Percentiles rank a stretch among this genome's conserved stretches.
These are phyloP conservation scores for Corythaixoides concolor DNA, from an alignment of 2,113 vertebrate genomes.

Conservation along the genomic window DNA sequence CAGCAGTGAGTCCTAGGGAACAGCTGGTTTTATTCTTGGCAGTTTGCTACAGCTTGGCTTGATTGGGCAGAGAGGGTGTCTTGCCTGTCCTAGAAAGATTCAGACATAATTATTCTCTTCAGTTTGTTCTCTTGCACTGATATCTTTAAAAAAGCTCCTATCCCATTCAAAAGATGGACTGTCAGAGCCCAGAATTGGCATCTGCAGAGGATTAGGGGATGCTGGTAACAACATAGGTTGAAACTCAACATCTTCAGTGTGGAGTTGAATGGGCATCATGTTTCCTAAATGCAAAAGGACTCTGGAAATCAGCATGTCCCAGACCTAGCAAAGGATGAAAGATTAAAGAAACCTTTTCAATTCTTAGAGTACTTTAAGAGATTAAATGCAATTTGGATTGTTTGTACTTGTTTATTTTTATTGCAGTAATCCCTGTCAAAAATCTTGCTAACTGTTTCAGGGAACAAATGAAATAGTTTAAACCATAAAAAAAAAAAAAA, in stretches of 20 bases:
- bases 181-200: not conserved
- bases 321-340: not conserved
- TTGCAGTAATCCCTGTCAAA: not conserved
- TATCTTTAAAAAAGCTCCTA: not conserved
- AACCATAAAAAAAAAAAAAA: not conserved
- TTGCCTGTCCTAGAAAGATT: not conserved
- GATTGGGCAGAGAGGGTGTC: not conserved
- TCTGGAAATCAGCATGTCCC: not conserved
- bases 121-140: not conserved
- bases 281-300: not conserved
- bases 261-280: not conserved
- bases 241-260: not conserved
- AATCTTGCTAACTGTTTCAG: not conserved
- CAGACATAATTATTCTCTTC: not conserved
- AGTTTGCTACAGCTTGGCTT: not conserved
- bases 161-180: not conserved
- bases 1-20: not conserved
- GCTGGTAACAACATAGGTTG: not conserved
- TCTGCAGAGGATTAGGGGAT: not conserved
- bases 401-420: not conserved
- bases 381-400: not conserved
- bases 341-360: not conserved
- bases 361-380: not conserved
- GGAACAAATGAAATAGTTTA: not conserved
- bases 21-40: not conserved